phyloP scores from a whole-genome alignment of 2,888 invertebrate species.

The Limenitis camilla region DNA sequence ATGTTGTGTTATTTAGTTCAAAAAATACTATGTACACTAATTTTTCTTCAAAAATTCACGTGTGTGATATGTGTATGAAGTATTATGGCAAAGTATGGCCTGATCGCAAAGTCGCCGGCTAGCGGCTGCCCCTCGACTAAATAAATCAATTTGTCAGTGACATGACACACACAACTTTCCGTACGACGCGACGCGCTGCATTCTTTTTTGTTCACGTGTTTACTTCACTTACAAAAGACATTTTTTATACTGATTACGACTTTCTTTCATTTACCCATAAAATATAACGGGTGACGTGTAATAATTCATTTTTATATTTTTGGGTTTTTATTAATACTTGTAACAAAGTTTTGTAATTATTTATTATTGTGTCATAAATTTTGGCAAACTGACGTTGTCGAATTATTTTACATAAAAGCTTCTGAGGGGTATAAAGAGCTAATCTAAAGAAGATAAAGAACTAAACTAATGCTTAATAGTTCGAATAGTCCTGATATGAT shows the following conservation, averaged over 20 bases:
- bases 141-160: constrained; percentile 72
- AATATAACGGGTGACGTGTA: constrained; percentile 7
- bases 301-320: constrained; percentile 6
- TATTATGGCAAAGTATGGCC: constrained; percentile 27
- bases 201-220: constrained; percentile 20
- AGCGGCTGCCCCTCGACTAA: constrained; percentile 41
- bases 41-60: not conserved
- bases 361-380: not conserved
- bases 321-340: not conserved
- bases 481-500: no score
- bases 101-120: constrained; percentile 41
- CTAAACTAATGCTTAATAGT: no score
- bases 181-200: constrained; percentile 23
- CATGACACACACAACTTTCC: constrained; percentile 38
- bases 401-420: no score
- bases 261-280: constrained; percentile 9
- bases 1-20: not conserved
- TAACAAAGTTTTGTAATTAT: not conserved
- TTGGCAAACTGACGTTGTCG: not conserved
- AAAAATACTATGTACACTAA: not conserved
- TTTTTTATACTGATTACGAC: constrained; percentile 11
- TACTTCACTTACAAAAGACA: constrained; percentile 8
- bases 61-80: not conserved
- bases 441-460: no score
- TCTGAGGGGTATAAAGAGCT: not conserved